phyloP scores from a whole-genome alignment of 2,113 vertebrate species.

The Anarrhichthys ocellatus region DNA sequence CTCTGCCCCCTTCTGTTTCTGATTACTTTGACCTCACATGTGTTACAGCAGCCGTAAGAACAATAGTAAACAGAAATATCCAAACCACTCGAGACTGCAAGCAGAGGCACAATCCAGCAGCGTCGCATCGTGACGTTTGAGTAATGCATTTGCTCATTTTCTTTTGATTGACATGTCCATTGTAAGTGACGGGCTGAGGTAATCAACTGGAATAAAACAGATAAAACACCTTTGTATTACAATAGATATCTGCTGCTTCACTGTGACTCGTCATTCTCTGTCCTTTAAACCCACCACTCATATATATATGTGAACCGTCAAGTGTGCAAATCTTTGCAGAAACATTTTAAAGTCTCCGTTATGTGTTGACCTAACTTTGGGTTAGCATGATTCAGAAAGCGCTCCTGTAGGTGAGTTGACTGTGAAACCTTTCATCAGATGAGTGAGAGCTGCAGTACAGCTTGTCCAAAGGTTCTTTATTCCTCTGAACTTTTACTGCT shows the following conservation, averaged over 20 bases:
- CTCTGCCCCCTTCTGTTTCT: slow-evolving; percentile 40
- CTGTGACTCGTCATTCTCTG: not conserved
- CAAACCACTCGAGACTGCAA: not conserved
- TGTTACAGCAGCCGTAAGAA: slow-evolving; percentile 38
- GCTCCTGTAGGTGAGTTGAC: not conserved
- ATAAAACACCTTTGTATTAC: slow-evolving; percentile 1
- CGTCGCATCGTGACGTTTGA: not conserved
- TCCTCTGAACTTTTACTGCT: slow-evolving; percentile 24
- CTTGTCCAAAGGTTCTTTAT: slow-evolving; percentile 20
- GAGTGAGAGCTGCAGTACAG: slow-evolving; percentile 1
- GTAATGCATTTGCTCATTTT: slow-evolving; percentile 22
- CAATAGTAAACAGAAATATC: slow-evolving; percentile 22
- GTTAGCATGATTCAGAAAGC: not conserved
- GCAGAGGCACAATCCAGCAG: slow-evolving; percentile 12
- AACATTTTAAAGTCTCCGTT: not conserved
- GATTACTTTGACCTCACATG: slow-evolving; percentile 54
- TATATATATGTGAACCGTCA: not conserved
- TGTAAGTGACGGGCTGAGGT: slow-evolving; percentile 6
- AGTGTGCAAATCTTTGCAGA: not conserved
- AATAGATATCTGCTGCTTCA: not conserved
- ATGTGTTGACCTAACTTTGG: not conserved
- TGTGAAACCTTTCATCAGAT: slow-evolving; percentile 9
- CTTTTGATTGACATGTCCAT: slow-evolving; percentile 11
- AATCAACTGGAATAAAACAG: not conserved
- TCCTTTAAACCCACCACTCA: not conserved